These are phyloP conservation scores for Capitulum mitella DNA, from an alignment of 2,888 invertebrate species.

Conservation along the genomic window DNA sequence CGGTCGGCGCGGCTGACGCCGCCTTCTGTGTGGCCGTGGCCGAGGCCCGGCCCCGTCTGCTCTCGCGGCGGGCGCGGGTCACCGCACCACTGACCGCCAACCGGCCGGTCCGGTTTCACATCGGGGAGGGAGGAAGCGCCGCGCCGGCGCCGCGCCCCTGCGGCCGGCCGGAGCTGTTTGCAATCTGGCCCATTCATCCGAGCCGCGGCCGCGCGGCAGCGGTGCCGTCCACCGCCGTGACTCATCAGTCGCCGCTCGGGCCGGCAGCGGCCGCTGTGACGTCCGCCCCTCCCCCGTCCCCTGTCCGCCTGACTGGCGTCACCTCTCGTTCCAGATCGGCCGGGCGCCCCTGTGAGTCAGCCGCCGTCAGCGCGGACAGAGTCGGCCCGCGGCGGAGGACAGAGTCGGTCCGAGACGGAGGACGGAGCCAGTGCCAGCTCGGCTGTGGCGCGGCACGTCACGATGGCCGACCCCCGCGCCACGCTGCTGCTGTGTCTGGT, in stretches of 20 bases:
- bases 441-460: constrained; percentile 45
- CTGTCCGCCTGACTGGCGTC: neutral
- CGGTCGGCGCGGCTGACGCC: too few species aligned
- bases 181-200: neutral
- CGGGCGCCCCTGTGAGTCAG: neutral
- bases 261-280: neutral
- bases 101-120: too few species aligned
- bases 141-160: too few species aligned
- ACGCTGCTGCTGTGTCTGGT: neutral
- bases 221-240: neutral
- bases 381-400: neutral
- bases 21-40: too few species aligned
- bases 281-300: neutral
- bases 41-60: too few species aligned
- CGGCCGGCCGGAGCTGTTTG: too few species aligned
- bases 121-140: too few species aligned
- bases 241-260: neutral
- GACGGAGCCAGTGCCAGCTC: neutral
- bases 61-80: too few species aligned
- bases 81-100: too few species aligned
- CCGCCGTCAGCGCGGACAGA: neutral
- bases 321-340: neutral
- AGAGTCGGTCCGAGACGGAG: neutral
- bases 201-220: neutral
- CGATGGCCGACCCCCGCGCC: neutral